Evolutionary conservation across 2,113 vertebrate species (phyloP).

Genomic region (Clinocottus analis): DNA sequence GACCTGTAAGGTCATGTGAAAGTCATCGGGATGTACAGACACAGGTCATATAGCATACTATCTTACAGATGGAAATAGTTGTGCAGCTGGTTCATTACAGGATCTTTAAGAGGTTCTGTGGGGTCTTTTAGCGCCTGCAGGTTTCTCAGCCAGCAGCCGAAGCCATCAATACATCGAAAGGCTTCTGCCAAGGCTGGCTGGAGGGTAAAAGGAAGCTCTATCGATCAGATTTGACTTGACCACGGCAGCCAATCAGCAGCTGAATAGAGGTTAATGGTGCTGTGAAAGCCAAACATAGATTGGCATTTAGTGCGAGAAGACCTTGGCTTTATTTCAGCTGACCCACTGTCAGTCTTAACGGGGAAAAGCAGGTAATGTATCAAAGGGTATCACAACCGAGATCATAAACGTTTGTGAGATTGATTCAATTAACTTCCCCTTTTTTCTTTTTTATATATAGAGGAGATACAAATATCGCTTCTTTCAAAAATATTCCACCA

Average conservation of each 20-base stretch:
- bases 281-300: conserved; percentile 69
- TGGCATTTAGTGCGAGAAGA: conserved; percentile 62
- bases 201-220: conserved; percentile 60
- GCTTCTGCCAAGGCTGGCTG: conserved; percentile 51
- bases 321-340: conserved; percentile 61
- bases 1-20: not conserved
- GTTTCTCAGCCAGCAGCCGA: conserved; percentile 28
- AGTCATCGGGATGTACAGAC: not conserved
- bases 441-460: not conserved
- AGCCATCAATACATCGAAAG: conserved; percentile 58
- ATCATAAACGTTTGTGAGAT: conserved; percentile 13
- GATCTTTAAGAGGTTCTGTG: conserved; percentile 12
- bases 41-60: not conserved
- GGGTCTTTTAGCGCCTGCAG: conserved; percentile 12
- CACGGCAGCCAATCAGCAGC: conserved; percentile 54
- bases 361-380: conserved; percentile 40
- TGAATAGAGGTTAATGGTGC: conserved; percentile 67
- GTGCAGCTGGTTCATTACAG: not conserved
- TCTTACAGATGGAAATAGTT: not conserved
- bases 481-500: not conserved
- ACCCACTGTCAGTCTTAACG: conserved; percentile 34
- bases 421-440: conserved; percentile 42
- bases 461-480: not conserved
- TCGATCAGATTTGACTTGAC: conserved; percentile 64
- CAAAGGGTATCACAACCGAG: conserved; percentile 23